Percentiles rank a stretch among this genome's conserved stretches.
Evolutionary conservation across 2,888 invertebrate species (phyloP).

Genomic region (Cordilura impudica): DNA sequence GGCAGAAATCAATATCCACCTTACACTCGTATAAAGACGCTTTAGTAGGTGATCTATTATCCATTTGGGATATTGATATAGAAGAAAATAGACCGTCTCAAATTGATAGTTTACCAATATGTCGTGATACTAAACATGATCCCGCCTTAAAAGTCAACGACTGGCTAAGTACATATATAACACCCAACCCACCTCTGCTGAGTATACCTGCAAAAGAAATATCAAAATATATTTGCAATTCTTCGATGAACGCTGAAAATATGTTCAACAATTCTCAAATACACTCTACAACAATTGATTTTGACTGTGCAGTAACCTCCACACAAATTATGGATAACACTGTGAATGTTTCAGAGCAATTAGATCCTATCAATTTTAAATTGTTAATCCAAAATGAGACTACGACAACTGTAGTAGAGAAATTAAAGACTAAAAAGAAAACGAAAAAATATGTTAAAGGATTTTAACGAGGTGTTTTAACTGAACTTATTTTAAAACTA

Average conservation of each 20-base stretch:
- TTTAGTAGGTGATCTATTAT: conserved; percentile 66
- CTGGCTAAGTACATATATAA: conserved; percentile 52
- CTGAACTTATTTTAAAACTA: too few relatives aligned
- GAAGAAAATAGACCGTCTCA: conserved; percentile 63
- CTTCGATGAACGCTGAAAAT: conserved; percentile 2
- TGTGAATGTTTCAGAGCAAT: conserved; percentile 1
- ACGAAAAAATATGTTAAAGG: conserved; percentile 66
- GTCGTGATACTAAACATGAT: conserved; percentile 30
- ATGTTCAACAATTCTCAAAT: conserved; percentile 15
- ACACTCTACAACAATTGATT: conserved; percentile 36
- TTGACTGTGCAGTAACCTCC: conserved; percentile 50
- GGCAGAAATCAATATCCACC: conserved; percentile 67
- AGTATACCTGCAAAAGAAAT: conserved; percentile 30
- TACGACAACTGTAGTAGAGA: conserved; percentile 9
- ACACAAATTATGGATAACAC: conserved; percentile 50
- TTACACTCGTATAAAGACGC: conserved; percentile 69
- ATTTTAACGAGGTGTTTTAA: conserved; percentile 56
- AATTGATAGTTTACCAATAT: conserved; percentile 18
- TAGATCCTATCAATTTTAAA: conserved; percentile 22
- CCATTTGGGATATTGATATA: conserved; percentile 69
- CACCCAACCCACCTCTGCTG: conserved; percentile 30
- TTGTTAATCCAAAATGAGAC: conserved; percentile 8
- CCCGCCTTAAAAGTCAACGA: conserved; percentile 44
- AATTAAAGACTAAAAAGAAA: conserved; percentile 62
- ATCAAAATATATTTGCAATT: not conserved